Conservation (phyloP, 2,888 invertebrate genomes). For the Megamerina dolium region DNA sequence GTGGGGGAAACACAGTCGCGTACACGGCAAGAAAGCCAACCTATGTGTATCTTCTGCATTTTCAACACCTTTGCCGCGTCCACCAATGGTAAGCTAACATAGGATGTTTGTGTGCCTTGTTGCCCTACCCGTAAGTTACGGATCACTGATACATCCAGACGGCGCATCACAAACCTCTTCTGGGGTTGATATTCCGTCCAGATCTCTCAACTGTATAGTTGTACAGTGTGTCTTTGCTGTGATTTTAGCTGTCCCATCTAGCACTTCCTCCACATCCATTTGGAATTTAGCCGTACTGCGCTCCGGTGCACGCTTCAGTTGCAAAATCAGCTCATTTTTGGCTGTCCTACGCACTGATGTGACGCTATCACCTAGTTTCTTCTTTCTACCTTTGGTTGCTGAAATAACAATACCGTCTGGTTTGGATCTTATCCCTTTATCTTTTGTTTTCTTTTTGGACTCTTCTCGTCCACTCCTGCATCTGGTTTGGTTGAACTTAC, state of each 20-base stretch:
- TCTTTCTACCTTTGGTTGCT: too few relatives aligned
- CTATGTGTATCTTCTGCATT: background rate
- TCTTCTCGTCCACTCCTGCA: too few relatives aligned
- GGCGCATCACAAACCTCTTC: background rate
- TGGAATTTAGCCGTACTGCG: background rate
- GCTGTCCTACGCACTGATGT: background rate
- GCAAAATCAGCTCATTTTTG: background rate
- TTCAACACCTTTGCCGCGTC: background rate
- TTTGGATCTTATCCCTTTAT: too few relatives aligned
- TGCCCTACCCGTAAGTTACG: background rate
- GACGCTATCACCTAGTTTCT: conserved; percentile 1
- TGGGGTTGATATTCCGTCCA: background rate
- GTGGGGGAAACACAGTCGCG: background rate
- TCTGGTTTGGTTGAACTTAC: too few relatives aligned
- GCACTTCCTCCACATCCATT: background rate
- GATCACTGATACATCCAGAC: background rate
- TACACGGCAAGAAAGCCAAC: background rate
- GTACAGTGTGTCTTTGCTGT: background rate
- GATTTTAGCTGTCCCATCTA: background rate
- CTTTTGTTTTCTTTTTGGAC: too few relatives aligned
- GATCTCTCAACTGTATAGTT: background rate
- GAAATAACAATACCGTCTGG: too few relatives aligned
- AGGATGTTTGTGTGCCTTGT: background rate
- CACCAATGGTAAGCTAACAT: background rate
- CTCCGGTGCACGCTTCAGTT: conserved; percentile 1